Evolutionary conservation across 2,888 invertebrate species (phyloP), one percentile per base, ranked within the genome.

Genomic region (Hyposoter didymator): DNA sequence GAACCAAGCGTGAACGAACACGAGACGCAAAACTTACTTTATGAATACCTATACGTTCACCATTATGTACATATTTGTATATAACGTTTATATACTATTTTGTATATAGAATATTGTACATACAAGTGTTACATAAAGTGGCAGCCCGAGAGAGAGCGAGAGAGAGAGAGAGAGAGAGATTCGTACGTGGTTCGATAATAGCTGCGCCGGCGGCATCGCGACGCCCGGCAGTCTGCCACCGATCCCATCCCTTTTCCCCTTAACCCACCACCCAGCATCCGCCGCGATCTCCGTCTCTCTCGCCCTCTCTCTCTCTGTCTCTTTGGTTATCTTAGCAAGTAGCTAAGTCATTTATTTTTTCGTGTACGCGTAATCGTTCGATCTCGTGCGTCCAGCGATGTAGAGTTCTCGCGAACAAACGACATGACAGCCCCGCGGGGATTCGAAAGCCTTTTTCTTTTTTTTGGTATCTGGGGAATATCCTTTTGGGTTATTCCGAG

Each of bases 171-270:
- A 35, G 52, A 72, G 73, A 73, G 73, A 78, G 82, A 88, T 84
- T 88, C 89, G 86, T 89, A 85, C 82, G 89, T 89, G 90, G 90
- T 90, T 91, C 91, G 91, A 92, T 92, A 92, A 82, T 85, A 85
- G 85, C 85, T 85, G 85, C 82, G 89, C 90, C 89, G 88, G 89
- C 91, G 88, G 88, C 92, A 90, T 91, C 91, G 90, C 90, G 92
- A 92, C 92, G 92, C 92, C 92, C 91, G 92, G 92, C 92, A 91
- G 92, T 92, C 92, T 92, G 92, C 92, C 91, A 92, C 91, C 91
- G 89, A 88, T 88, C 87, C 88, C 89, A 88, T 84, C 84, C 85
- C 81, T 39, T 52, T 49, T 43, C 73, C 66, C 70, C 70, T 70
- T 59, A 59, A 70, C 62, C 66, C 80, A 8, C 49, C 52, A 19